Evolutionary conservation across 2,113 vertebrate genomes (phyloP), one percentile per base, ranked within the genome.

Genomic region (Pheucticus melanocephalus): DNA sequence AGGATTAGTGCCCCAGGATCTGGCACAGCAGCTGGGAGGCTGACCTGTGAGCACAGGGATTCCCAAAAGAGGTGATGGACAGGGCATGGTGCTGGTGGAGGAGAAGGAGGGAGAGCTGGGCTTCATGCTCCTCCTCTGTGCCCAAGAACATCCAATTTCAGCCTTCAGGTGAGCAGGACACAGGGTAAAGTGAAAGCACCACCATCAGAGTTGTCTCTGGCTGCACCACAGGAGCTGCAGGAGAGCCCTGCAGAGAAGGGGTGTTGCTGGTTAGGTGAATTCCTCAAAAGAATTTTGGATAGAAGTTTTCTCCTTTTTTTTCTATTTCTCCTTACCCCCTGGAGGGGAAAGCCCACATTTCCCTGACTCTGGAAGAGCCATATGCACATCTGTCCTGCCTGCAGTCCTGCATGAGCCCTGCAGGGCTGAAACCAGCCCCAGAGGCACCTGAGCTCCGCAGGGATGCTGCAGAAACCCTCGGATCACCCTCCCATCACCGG

Each of bases 71-170:
- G 5, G n/a, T 22, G 37, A n/a, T 3, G 3, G n/a, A 61, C 5
- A 35, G 12, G 7, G 12, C 54, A 61, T 0, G 0, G 54, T 1
- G 1, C 11, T 63, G 47, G 15, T 5, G 3, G 68, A 66, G 51
- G 23, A 61, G 23, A 4, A 31, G 14, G n/a, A 33, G 15, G 21
- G 6, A 81, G 47, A 72, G 14, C 18, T 56, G 25, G 14, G 31
- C 15, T 89, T 82, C 4, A 0, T 48, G 28, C 17, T 72, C 13
- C 22, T 57, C 21, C 31, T 54, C 39, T 25, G 17, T 14, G 21
- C 51, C 20, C 40, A 35, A 48, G 37, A 78, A 28, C 37, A 79
- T 30, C 28, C 40, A 7, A 12, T 75, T 51, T 65, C 60, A 70
- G n/a, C 28, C 15, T 56, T 56, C 75, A 48, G 24, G 24, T 30